A percentile compares a stretch with the other conserved stretches of the same genome.
Conservation (phyloP, 2,888 invertebrate species). For the Proisotoma minuta region DNA sequence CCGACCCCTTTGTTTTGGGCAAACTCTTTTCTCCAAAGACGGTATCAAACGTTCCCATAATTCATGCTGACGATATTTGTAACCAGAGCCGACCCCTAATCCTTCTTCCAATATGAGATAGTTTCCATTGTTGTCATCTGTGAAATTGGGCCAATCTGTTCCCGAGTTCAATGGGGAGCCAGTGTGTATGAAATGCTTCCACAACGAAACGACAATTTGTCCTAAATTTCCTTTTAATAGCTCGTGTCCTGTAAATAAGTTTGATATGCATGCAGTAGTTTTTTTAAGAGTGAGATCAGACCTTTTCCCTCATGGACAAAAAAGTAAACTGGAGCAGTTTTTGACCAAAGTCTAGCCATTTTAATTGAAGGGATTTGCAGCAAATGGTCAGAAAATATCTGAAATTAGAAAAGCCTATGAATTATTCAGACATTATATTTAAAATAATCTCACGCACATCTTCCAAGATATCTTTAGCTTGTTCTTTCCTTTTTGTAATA, state of each 20-base stretch:
- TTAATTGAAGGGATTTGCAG: too few species aligned
- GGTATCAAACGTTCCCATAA: conserved; percentile 35
- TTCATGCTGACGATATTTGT: conserved; percentile 28
- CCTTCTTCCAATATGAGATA: conserved; percentile 25
- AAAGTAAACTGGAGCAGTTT: conserved; percentile 39
- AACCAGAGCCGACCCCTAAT: conserved; percentile 16
- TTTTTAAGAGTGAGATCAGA: too few species aligned
- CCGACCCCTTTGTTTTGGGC: not conserved
- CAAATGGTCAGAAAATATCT: too few species aligned
- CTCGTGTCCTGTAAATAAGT: not conserved
- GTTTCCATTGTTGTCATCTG: conserved; percentile 15
- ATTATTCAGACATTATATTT: conserved; percentile 6
- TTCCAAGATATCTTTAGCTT: conserved; percentile 39
- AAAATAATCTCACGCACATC: conserved; percentile 23
- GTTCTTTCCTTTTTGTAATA: conserved; percentile 33
- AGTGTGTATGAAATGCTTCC: conserved; percentile 41
- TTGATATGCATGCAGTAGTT: not conserved
- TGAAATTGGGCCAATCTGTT: conserved; percentile 39
- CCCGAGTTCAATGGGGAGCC: conserved; percentile 40
- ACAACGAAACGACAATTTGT: conserved; percentile 18
- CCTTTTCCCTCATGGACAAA: conserved; percentile 33
- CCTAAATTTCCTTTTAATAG: not conserved
- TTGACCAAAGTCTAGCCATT: conserved; percentile 37
- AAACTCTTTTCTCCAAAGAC: not conserved
- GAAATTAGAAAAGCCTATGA: conserved; percentile 7